Base-by-base conservation (phyloP, 2,888 invertebrate genomes). In the Cloeon dipterum region DNA sequence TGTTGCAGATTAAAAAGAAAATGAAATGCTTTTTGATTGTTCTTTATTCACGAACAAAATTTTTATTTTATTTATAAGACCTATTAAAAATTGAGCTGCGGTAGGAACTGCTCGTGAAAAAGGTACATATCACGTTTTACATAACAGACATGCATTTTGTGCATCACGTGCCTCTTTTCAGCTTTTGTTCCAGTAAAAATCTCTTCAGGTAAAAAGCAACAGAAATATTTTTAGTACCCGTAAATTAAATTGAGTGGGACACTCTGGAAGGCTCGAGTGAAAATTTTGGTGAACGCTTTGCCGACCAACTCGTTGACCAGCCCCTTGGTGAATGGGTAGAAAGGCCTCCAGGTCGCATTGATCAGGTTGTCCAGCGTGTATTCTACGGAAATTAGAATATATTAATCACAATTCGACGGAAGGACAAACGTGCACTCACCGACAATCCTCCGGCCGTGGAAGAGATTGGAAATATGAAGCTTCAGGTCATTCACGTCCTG, bases 281-380 rank as follows among this genome's bases (percentile, higher is more conserved):
- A 78, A 44, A 83, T 81, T 42, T 79, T 74, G 0, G 82, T 79
- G 54, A 83, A 83, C 5, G 77, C 82, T 1, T 70, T 73, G 51
- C 78, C 76, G 42, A 83, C 81, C 41, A 83, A 60, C 52, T 83
- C 82, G 54, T 82, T 79, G 48, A 83, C 78, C 35, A 82, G 57
- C 1, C 81, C 77, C 41, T 71, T 63, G 37, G 79, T 64, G 26
- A 82, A 59, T 2, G 73, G 68, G 49, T 83, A 74, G 20, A 81
- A 81, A 1, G 79, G 71, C 47, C 76, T 73, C 83, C 83, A 83
- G 20, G 74, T 67, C 13, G 67, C 68, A 54, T 83, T 83, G 50
- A 83, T 83, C 26, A 83, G 59, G 34, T 72, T 64, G 52, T 81
- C 81, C 33, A 81, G 56, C 43, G 79, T 57, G 42, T 62, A 60